Evolutionary conservation across 1,140 invertebrate genomes (phyloP), one percentile per base, ranked within the genome.

Genomic region (Hyphantria cunea): DNA sequence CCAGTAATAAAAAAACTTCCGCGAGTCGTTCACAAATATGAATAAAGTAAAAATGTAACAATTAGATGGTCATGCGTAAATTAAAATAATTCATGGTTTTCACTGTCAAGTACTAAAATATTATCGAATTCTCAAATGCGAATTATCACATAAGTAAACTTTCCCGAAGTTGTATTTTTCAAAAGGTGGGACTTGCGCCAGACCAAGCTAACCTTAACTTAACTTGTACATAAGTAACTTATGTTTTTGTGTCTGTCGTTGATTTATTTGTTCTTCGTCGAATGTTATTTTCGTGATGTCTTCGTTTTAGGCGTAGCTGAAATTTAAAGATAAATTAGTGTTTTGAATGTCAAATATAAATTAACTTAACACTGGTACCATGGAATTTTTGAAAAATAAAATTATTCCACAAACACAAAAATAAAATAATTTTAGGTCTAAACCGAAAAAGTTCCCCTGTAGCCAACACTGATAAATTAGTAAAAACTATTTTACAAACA

Each of bases 271-370:
- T 79, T 80, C 67, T 78, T 73, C 68, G 62, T 75, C 72, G 70
- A 73, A 74, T 66, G 54, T 71, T 66, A 63, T 59, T 59, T 68
- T 77, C 71, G 76, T 73, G 72, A 71, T 69, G 74, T 74, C 64
- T 68, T 74, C 75, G 66, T 64, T 78, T 88, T 86, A 90, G 66
- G 76, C 85, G 74, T 89, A 90, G 78, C 87, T 90, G 87, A 15
- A 87, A 86, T 39, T 58, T 25, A 58, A 56, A 71, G 70, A 64
- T 50, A 37, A 34, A 33, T 58, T 25, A 50, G 67, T 53, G 49
- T 58, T 48, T 48, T 4, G 32, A 33, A 25, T 0, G 3, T 32
- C 3, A n/a, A 49, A 37, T 7, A 8, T 11, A 55, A 55, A 34
- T 17, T 6, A 55, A 41, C 15, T 34, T 41, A 33, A 60, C 48